Percentiles rank a stretch among this genome's conserved stretches.
These are phyloP conservation scores for Rugalucina vietnamica DNA, from an alignment of 2,888 invertebrate genomes.

Conservation along the genomic window DNA sequence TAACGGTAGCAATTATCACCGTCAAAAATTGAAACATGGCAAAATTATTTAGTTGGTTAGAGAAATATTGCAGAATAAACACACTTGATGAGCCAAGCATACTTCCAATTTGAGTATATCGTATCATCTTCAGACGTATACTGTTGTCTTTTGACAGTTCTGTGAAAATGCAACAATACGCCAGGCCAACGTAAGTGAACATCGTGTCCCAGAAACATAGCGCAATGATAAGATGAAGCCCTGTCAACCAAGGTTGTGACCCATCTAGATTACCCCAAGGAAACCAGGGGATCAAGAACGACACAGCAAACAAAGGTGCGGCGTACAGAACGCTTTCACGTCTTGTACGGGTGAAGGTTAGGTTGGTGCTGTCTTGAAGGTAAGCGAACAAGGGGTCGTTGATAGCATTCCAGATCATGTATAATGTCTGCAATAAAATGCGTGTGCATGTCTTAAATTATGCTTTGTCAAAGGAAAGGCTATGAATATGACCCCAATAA, in stretches of 20 bases:
- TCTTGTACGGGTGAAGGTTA: constrained; percentile 80
- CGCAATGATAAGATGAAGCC: constrained; percentile 83
- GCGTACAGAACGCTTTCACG: constrained; percentile 83
- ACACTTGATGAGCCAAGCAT: constrained; percentile 75
- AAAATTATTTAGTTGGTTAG: constrained; percentile 79
- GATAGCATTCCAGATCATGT: constrained; percentile 85
- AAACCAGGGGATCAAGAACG: constrained; percentile 83
- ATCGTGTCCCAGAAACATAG: constrained; percentile 84
- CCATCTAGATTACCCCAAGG: constrained; percentile 63
- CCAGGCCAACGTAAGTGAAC: constrained; percentile 83
- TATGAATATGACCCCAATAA: too few species aligned
- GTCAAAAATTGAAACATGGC: constrained; percentile 78
- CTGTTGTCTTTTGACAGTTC: constrained; percentile 80
- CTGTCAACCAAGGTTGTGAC: constrained; percentile 75
- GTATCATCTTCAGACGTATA: constrained; percentile 80
- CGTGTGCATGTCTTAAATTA: too few species aligned
- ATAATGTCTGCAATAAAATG: constrained; percentile 77
- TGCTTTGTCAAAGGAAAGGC: too few species aligned
- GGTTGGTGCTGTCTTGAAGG: constrained; percentile 77
- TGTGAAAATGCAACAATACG: constrained; percentile 82
- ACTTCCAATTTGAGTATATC: constrained; percentile 77
- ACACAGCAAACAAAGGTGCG: constrained; percentile 82
- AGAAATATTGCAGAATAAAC: constrained; percentile 77
- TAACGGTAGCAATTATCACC: constrained; percentile 73
- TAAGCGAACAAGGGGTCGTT: constrained; percentile 85